These are phyloP conservation scores for Lepidocyrtoides sp. DNA, from an alignment of 2,888 invertebrate genomes.

Conservation along the genomic window DNA sequence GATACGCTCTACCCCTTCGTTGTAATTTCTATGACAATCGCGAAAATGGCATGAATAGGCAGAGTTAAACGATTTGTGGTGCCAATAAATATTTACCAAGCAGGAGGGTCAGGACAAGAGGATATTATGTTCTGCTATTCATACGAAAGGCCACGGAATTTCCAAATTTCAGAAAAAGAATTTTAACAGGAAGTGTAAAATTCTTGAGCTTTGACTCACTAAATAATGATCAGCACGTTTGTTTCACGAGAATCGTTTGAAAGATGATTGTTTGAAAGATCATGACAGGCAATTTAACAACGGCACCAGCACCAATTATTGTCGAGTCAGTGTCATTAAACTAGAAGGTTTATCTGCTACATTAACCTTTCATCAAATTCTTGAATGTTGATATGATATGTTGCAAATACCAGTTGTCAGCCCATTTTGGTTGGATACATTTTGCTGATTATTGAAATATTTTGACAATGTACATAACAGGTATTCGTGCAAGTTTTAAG, in stretches of 20 bases:
- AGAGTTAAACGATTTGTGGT: not conserved
- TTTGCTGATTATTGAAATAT: too few species aligned
- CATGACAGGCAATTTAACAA: not conserved
- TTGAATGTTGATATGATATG: too few species aligned
- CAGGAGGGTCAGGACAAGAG: not conserved
- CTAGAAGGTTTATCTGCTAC: not conserved
- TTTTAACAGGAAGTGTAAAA: not conserved
- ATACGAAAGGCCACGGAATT: not conserved
- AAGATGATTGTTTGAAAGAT: not conserved
- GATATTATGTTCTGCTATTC: not conserved
- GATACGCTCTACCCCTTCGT: not conserved
- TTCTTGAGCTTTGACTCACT: not conserved
- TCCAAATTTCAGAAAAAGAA: not conserved
- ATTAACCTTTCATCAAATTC: not conserved
- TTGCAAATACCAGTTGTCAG: too few species aligned
- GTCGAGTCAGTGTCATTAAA: not conserved
- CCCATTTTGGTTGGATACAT: too few species aligned
- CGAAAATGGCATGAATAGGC: too few species aligned
- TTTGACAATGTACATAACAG: too few species aligned
- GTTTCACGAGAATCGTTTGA: not conserved
- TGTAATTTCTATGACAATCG: too few species aligned
- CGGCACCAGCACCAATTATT: conserved; percentile 13
- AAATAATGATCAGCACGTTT: not conserved
- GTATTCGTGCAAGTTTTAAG: too few species aligned
- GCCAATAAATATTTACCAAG: conserved; percentile 3